These are phyloP conservation scores for Capromys pilorides DNA, from an alignment of 2,797 vertebrate species.

Conservation along the genomic window DNA sequence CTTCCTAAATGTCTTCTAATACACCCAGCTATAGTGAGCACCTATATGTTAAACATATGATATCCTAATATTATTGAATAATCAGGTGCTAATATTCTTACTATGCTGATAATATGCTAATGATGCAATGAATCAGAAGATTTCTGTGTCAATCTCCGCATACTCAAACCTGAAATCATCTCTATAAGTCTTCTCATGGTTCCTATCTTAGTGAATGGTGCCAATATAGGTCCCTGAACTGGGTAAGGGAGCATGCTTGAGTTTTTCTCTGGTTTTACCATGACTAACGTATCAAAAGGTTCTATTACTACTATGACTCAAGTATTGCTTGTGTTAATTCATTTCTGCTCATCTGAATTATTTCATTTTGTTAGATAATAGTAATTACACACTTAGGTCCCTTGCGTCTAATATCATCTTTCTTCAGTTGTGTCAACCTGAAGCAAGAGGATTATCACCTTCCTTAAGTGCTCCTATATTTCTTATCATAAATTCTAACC, in stretches of 20 bases:
- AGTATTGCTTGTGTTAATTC: background rate
- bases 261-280: background rate
- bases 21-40: background rate
- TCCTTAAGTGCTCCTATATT: background rate
- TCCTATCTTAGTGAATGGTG: background rate
- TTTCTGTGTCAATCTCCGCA: background rate
- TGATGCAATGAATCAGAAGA: background rate
- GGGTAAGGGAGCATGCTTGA: background rate
- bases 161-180: conserved; percentile 4
- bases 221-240: background rate
- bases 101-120: background rate
- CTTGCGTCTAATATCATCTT: background rate
- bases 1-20: background rate
- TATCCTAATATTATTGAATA: background rate
- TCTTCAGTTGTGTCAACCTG: background rate
- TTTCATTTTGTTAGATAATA: background rate
- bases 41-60: background rate
- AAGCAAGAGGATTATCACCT: background rate
- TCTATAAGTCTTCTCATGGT: background rate
- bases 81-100: background rate
- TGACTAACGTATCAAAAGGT: background rate
- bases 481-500: background rate
- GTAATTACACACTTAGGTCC: background rate
- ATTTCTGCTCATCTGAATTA: background rate
- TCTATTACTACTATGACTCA: background rate